Percentiles rank a stretch among this genome's conserved stretches.
Evolutionary conservation across 2,113 vertebrate species (phyloP).

Genomic region (Formicarius rufipectus): DNA sequence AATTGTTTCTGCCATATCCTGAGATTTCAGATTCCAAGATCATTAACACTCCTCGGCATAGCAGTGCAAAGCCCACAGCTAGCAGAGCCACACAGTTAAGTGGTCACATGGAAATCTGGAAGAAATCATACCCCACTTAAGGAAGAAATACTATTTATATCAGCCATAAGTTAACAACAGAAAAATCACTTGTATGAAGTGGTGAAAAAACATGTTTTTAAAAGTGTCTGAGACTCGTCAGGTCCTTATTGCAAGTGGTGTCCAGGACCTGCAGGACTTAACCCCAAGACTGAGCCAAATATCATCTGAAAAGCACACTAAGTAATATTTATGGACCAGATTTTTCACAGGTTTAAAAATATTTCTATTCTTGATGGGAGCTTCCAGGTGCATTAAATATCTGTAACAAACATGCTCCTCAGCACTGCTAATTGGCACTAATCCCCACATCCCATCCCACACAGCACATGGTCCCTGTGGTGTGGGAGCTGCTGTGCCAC

Average conservation of each 20-base stretch:
- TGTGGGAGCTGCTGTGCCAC: neutral
- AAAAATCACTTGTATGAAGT: neutral
- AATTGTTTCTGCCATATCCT: neutral
- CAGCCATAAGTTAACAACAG: neutral
- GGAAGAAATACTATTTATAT: neutral
- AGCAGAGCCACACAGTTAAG: neutral
- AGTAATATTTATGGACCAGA: neutral
- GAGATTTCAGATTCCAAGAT: neutral
- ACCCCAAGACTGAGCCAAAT: neutral
- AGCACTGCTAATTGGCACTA: neutral
- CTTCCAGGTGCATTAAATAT: neutral
- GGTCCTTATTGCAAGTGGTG: neutral
- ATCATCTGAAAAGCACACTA: neutral
- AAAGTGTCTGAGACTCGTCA: neutral
- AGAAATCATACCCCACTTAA: neutral
- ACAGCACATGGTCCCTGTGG: accelerated
- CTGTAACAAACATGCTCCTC: neutral
- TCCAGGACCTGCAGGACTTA: neutral
- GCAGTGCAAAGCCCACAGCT: neutral
- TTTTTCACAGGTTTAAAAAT: neutral
- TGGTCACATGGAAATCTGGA: neutral
- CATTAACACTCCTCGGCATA: neutral
- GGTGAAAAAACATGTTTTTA: neutral
- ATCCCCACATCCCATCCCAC: neutral
- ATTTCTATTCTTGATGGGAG: neutral